Evolutionary conservation across 2,797 vertebrate species (phyloP).

Genomic region (Cossypha dichroa): DNA sequence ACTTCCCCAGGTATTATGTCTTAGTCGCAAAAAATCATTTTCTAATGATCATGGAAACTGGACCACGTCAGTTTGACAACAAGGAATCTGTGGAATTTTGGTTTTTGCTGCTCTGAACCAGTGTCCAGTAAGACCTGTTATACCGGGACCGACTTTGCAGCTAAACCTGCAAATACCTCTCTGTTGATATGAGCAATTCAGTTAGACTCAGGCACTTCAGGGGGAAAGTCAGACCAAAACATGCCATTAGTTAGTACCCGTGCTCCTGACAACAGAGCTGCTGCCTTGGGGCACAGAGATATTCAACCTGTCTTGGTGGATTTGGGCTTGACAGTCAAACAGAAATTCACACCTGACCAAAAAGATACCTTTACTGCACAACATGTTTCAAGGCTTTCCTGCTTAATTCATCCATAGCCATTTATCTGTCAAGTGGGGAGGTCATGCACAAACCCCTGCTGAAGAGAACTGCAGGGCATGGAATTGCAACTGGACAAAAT

Average conservation of each 20-base stretch:
- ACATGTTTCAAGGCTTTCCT: neutral
- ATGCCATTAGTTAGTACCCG: rapidly evolving
- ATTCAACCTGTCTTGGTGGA: neutral
- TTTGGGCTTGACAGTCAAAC: neutral
- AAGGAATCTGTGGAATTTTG: neutral
- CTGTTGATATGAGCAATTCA: neutral
- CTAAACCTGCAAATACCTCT: neutral
- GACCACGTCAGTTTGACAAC: neutral
- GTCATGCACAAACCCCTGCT: neutral
- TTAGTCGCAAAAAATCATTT: neutral
- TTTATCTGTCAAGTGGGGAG: neutral
- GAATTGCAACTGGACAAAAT: neutral
- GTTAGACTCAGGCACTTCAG: neutral
- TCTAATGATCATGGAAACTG: neutral
- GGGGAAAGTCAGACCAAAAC: neutral
- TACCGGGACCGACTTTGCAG: rapidly evolving
- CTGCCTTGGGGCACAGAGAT: neutral
- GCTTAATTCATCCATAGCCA: neutral
- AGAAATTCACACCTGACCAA: neutral
- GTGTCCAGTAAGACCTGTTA: neutral
- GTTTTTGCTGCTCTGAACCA: neutral
- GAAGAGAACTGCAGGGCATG: neutral
- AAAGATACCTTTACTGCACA: neutral
- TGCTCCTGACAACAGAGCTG: neutral
- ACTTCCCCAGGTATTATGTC: neutral